These are phyloP conservation scores for Zoanthus sociatus DNA, from an alignment of 92 coral and sea anemone genomes.

Conservation along the genomic window DNA sequence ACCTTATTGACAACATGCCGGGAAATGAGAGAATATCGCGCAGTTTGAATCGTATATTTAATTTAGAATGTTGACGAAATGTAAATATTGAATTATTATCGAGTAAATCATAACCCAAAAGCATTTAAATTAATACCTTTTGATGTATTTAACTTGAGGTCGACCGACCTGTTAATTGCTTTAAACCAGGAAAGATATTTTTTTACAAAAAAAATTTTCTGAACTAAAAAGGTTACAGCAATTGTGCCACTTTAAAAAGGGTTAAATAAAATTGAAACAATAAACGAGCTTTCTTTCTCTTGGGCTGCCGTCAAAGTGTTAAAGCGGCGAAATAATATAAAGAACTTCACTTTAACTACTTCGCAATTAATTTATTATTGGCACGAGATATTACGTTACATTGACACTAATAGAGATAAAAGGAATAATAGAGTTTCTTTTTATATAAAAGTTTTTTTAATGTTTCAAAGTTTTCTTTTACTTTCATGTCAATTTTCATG, in stretches of 20 bases:
- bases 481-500: neutral
- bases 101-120: neutral
- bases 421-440: neutral
- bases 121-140: neutral
- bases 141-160: no score
- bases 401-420: neutral
- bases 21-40: neutral
- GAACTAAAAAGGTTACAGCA: neutral
- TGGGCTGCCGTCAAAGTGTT: neutral
- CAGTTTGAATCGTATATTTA: neutral
- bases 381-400: neutral
- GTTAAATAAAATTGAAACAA: neutral
- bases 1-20: neutral
- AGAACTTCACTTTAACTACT: neutral
- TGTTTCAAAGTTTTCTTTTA: neutral
- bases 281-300: neutral
- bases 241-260: neutral
- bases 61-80: neutral
- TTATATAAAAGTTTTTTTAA: neutral
- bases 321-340: neutral
- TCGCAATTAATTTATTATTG: neutral
- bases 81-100: neutral
- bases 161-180: neutral
- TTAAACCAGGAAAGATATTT: neutral
- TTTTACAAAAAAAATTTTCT: neutral